Evolutionary conservation across 2,888 invertebrate species (phyloP).

Genomic region (Phyllotreta striolata): DNA sequence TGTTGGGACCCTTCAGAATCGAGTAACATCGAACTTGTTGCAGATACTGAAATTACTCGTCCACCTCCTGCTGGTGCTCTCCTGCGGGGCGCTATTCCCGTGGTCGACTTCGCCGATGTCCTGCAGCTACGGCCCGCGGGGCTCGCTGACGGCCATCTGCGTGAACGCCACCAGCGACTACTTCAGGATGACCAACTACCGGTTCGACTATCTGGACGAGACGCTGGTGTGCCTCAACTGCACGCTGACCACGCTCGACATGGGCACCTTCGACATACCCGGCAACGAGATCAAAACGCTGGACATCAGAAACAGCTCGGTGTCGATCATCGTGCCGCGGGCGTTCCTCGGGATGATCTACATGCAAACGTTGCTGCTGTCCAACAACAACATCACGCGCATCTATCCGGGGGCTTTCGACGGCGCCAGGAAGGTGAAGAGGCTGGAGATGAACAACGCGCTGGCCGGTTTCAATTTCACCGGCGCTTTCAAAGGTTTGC

Average conservation of each 20-base stretch:
- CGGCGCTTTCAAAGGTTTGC: conserved; percentile 43
- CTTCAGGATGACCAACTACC: conserved; percentile 54
- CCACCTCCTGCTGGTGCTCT: background rate
- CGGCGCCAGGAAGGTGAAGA: conserved; percentile 53
- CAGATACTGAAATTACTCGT: too few relatives aligned
- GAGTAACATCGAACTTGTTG: too few relatives aligned
- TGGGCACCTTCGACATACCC: conserved; percentile 56
- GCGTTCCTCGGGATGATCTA: conserved; percentile 54
- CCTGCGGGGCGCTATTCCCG: background rate
- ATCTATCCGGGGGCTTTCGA: conserved; percentile 52
- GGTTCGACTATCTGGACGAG: conserved; percentile 58
- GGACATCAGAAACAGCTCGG: conserved; percentile 49
- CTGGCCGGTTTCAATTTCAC: conserved; percentile 37
- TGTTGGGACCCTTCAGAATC: too few relatives aligned
- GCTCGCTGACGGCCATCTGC: conserved; percentile 57
- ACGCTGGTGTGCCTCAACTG: conserved; percentile 55
- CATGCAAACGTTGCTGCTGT: conserved; percentile 49
- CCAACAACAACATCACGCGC: conserved; percentile 50
- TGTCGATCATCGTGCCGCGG: conserved; percentile 47
- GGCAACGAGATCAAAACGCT: conserved; percentile 55
- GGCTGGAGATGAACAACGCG: conserved; percentile 48
- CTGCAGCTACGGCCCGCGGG: conserved; percentile 56
- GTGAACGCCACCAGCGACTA: conserved; percentile 51
- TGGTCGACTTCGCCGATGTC: conserved; percentile 43
- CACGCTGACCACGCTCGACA: conserved; percentile 47